Percentiles rank a stretch among this genome's conserved stretches.
phyloP scores from a whole-genome alignment of 2,113 vertebrate species.

The Malurus alboscapulatus region DNA sequence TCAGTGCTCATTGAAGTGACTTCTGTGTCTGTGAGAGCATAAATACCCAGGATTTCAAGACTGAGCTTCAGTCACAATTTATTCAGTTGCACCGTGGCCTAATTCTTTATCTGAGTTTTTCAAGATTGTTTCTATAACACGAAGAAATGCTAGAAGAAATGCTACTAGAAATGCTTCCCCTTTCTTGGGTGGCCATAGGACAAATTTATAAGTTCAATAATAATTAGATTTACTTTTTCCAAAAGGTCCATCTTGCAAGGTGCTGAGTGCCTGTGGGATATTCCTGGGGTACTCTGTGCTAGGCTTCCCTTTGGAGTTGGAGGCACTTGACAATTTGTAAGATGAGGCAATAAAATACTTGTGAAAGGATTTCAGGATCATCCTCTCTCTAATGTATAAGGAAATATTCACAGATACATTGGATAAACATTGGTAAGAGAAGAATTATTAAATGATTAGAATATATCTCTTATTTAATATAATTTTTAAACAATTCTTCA shows the following conservation, averaged over 20 bases:
- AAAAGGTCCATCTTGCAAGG: not conserved
- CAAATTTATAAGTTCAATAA: not conserved
- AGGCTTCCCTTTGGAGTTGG: not conserved
- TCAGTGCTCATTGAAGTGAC: not conserved
- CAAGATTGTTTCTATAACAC: not conserved
- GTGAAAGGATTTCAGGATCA: not conserved
- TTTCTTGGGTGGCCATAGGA: not conserved
- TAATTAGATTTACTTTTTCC: not conserved
- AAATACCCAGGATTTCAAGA: not conserved
- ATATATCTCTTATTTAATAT: not conserved
- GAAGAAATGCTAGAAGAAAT: not conserved
- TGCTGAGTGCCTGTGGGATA: not conserved
- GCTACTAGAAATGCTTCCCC: not conserved
- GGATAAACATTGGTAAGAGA: not conserved
- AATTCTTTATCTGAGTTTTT: not conserved
- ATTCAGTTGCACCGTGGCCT: rapidly evolving
- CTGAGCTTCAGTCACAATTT: not conserved
- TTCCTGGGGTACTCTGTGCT: not conserved
- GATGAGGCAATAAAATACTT: not conserved
- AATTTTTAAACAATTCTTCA: not conserved
- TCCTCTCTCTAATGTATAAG: not conserved
- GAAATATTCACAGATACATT: not conserved
- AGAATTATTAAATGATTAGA: not conserved
- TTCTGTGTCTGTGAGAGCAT: not conserved
- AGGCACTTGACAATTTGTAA: not conserved